phyloP scores from a whole-genome alignment of 37 sponge, comb jelly and placozoan species.

The Aphrocallistes beatrix region DNA sequence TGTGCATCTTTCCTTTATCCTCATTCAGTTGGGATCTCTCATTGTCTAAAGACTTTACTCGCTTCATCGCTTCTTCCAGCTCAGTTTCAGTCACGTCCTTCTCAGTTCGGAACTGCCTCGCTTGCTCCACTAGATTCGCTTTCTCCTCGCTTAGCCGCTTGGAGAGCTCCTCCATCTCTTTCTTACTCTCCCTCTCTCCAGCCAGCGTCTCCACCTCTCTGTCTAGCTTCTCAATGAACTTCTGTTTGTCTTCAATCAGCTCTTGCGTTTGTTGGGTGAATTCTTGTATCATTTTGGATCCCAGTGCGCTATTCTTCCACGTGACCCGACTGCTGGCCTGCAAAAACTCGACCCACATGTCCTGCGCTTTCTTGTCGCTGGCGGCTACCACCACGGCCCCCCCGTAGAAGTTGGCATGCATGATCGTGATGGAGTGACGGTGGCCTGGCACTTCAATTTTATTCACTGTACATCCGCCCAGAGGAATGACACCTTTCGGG shows the following conservation, averaged over 20 bases:
- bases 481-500: conserved; percentile 95
- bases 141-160: conserved; percentile 79
- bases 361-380: not conserved
- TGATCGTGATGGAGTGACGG: conserved; percentile 61
- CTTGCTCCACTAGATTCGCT: conserved; percentile 44
- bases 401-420: conserved; percentile 44
- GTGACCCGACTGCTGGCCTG: conserved; percentile 25
- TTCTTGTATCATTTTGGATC: conserved; percentile 61
- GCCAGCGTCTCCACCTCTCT: conserved; percentile 64
- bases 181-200: conserved; percentile 54
- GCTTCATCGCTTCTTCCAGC: conserved; percentile 58
- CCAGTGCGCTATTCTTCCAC: conserved; percentile 91
- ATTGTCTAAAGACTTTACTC: conserved; percentile 16
- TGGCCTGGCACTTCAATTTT: conserved; percentile 38
- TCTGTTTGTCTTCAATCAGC: conserved; percentile 60
- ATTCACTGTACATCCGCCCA: conserved; percentile 72
- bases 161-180: conserved; percentile 59
- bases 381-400: not conserved
- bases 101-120: conserved; percentile 50
- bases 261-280: conserved; percentile 64
- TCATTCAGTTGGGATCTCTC: not conserved
- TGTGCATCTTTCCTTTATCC: not conserved
- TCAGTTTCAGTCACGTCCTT: conserved; percentile 41
- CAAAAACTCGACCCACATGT: not conserved
- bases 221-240: conserved; percentile 45